A percentile compares a stretch with the other conserved stretches of the same genome.
Evolutionary conservation across 2,888 invertebrate genomes (phyloP).

Genomic region (Hyposoter dolosus): DNA sequence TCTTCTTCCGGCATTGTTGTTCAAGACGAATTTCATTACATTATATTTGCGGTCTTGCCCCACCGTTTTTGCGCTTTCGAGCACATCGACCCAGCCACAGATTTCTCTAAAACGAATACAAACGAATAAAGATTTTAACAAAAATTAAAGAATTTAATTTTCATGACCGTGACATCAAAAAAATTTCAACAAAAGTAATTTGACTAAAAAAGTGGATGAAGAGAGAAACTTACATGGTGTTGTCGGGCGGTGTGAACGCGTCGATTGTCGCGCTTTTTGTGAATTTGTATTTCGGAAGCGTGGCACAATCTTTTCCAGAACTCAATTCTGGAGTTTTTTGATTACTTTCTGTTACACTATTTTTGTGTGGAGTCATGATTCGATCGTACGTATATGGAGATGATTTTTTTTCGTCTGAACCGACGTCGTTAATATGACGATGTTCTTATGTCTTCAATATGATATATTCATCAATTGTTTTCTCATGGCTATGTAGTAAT

Average conservation of each 20-base stretch:
- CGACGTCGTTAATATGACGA: constrained; percentile 6
- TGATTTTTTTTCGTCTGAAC: neutral
- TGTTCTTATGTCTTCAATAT: neutral
- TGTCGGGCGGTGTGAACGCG: constrained; percentile 17
- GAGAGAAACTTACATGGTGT: constrained; percentile 27
- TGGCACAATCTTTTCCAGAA: neutral
- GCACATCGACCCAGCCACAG: neutral
- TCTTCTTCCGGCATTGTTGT: constrained; percentile 3
- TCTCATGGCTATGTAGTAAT: neutral
- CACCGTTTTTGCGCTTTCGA: constrained; percentile 20
- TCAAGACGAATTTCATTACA: constrained; percentile 24
- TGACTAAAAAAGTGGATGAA: neutral
- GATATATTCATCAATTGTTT: neutral
- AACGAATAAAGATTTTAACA: neutral
- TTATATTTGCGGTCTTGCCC: constrained; percentile 11
- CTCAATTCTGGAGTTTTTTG: neutral
- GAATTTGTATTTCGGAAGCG: constrained; percentile 21
- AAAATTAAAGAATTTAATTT: neutral
- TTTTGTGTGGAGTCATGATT: neutral
- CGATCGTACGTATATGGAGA: neutral
- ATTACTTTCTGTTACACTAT: neutral
- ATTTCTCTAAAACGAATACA: constrained; percentile 26
- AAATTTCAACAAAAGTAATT: neutral
- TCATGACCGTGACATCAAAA: neutral
- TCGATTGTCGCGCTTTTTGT: constrained; percentile 2